Evolutionary conservation across 1,140 invertebrate species (phyloP).

Genomic region (Globodera ellingtonae): DNA sequence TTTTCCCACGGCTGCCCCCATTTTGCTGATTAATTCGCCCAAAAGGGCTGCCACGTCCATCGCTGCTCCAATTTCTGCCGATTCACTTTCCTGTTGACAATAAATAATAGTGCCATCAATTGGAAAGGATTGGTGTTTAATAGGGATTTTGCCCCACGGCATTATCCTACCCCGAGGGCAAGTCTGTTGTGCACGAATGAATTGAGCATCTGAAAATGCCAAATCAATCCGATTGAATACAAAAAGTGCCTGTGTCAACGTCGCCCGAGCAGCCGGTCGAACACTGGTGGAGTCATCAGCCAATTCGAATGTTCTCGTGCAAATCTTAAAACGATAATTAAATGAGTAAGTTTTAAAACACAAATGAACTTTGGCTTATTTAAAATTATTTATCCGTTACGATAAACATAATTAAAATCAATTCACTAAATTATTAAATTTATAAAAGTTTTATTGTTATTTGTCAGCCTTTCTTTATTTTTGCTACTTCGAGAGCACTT

Average conservation of each 20-base stretch:
- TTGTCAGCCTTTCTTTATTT: neutral
- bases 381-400: neutral
- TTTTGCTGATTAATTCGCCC: conserved; percentile 14
- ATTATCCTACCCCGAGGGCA: conserved; percentile 2
- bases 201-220: conserved; percentile 15
- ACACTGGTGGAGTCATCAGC: neutral
- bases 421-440: neutral
- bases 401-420: neutral
- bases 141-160: neutral
- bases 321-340: neutral
- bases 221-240: neutral
- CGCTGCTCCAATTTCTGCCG: conserved; percentile 1
- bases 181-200: conserved; percentile 21
- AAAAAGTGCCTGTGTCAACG: conserved; percentile 12
- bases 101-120: neutral
- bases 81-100: neutral
- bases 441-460: neutral
- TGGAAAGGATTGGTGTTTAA: neutral
- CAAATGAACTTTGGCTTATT: too few species aligned
- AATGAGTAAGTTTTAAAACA: too few species aligned
- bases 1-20: conserved; percentile 7
- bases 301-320: conserved; percentile 8
- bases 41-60: conserved; percentile 16
- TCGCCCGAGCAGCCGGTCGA: conserved; percentile 21
- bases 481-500: conserved; percentile 4